Conservation (phyloP, 2,113 vertebrate genomes). For the Eulemur rufifrons region DNA sequence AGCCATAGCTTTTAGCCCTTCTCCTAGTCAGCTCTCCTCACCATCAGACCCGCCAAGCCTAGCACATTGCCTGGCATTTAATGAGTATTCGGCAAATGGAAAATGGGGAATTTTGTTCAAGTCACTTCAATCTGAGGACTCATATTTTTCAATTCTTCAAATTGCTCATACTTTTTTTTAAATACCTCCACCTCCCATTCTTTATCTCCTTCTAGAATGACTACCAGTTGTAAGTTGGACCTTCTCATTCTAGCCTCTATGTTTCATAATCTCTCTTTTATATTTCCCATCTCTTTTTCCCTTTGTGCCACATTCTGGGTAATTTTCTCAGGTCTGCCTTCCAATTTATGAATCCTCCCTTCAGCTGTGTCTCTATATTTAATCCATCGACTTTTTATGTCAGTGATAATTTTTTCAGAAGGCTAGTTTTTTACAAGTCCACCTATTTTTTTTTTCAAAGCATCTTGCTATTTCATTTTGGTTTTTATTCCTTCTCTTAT, state of each 20-base stretch:
- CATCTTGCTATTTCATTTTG: slow-evolving; percentile 14
- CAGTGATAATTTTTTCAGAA: neutral
- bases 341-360: slow-evolving; percentile 30
- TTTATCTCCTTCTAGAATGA: neutral
- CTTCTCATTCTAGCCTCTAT: neutral
- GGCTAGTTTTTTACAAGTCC: neutral
- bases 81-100: neutral
- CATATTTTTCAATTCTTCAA: neutral
- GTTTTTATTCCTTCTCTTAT: neutral
- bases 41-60: neutral
- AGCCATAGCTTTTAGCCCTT: neutral
- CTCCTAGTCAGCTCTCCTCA: neutral
- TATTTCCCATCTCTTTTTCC: neutral
- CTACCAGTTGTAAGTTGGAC: neutral
- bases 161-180: neutral
- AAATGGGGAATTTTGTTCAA: neutral
- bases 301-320: neutral
- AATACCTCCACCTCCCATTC: neutral
- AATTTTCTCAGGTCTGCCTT: slow-evolving; percentile 28
- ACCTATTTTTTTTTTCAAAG: neutral
- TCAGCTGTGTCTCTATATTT: neutral
- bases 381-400: neutral
- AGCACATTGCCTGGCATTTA: neutral
- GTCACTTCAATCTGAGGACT: neutral
- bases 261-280: neutral